phyloP scores from a whole-genome alignment of 2,113 vertebrate genomes.

The Phrynosoma blainvillii region DNA sequence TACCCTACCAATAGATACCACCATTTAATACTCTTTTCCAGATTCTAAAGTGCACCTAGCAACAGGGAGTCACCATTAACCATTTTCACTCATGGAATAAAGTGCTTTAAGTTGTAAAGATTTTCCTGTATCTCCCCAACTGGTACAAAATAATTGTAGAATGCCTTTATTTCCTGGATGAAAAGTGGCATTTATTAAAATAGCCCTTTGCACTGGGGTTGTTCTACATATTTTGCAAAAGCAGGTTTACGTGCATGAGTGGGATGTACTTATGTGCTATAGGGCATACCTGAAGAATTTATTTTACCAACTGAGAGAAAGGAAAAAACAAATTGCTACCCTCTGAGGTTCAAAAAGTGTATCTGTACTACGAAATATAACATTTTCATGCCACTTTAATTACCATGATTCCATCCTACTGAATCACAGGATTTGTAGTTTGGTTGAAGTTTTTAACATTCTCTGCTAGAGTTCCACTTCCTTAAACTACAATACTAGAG shows the following conservation, averaged over 20 bases:
- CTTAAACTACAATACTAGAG: no score
- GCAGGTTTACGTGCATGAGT: background rate
- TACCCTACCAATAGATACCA: constrained; percentile 29
- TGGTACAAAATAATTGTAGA: constrained; percentile 54
- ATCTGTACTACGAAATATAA: no score
- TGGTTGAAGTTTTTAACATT: no score
- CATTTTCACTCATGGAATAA: constrained; percentile 39
- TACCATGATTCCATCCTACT: no score
- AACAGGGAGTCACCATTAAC: constrained; percentile 17
- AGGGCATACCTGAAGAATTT: background rate
- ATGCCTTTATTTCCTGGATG: constrained; percentile 40
- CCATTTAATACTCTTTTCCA: constrained; percentile 48
- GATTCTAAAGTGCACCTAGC: constrained; percentile 27
- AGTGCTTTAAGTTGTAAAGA: constrained; percentile 50
- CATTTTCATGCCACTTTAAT: no score
- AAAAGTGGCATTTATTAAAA: constrained; percentile 39
- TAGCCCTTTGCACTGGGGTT: constrained; percentile 7
- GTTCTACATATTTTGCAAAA: background rate
- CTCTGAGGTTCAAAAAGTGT: background rate
- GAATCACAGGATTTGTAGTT: no score
- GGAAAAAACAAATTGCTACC: background rate
- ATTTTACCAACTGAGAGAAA: constrained; percentile 7
- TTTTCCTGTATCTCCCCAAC: constrained; percentile 17
- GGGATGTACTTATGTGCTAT: background rate
- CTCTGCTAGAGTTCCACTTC: no score